Evolutionary conservation across 2,113 vertebrate species (phyloP).

Genomic region (Zosterops hypoxanthus): DNA sequence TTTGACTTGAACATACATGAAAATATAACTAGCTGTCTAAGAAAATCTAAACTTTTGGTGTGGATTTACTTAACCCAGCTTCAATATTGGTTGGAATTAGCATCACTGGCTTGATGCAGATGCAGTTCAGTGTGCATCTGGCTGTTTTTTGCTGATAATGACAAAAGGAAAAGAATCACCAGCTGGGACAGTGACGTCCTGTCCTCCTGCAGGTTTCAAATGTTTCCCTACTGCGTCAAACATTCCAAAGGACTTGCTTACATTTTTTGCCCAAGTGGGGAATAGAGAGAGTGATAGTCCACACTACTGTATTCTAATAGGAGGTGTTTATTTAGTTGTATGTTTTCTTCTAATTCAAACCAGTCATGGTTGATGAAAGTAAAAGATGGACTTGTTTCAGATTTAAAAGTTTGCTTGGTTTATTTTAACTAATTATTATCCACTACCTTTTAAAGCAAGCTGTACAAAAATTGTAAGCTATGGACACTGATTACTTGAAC

Average conservation of each 20-base stretch:
- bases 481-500: not conserved
- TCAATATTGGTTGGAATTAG: not conserved
- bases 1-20: not conserved
- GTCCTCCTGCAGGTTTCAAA: not conserved
- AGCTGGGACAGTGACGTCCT: not conserved
- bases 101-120: not conserved
- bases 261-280: not conserved
- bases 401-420: not conserved
- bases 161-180: not conserved
- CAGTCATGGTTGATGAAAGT: not conserved
- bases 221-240: not conserved
- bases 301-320: not conserved
- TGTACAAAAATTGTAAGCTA: not conserved
- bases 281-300: not conserved
- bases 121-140: accelerated
- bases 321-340: not conserved
- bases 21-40: not conserved
- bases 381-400: not conserved
- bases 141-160: not conserved
- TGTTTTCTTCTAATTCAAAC: not conserved
- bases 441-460: not conserved
- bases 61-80: not conserved
- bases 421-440: not conserved
- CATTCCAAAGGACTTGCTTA: not conserved
- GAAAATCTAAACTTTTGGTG: not conserved